Base-by-base conservation (phyloP, 2,888 invertebrate genomes). In the Andrena praecox region DNA sequence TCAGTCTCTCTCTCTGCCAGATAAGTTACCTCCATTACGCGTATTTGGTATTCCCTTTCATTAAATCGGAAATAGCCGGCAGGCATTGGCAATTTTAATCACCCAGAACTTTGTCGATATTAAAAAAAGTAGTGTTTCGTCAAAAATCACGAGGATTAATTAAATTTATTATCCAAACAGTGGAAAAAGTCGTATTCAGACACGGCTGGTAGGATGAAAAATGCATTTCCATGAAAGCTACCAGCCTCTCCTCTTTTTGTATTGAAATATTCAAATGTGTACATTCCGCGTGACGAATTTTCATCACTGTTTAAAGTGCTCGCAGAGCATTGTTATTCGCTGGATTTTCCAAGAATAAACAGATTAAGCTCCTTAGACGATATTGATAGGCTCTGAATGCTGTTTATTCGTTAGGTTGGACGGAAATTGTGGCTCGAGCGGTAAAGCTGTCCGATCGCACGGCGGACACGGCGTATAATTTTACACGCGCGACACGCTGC, bases 361-460 rank as follows among this genome's bases (percentile, higher is more conserved):
- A 59, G 82, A 77, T 82, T 71, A 73, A 70, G 50, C 35, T 20
- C 54, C 60, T 71, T 24, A 29, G 59, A 78, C 78, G 76, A 63
- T 76, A 33, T 60, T 29, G 59, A 66, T 31, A 31, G 42, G n/a
- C 42, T 24, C 8, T 24, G 10, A 42, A 42, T 10, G 24, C 6
- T 16, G 60, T n/a, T 54, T 72, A 68, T 74, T 71, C 52, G 71
- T 67, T 64, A 50, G 54, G 31, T 67, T 71, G 24, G 42, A 71
- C 35, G 27, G 42, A 54, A 74, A 54, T 81, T 73, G 74, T 70
- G 59, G 48, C 59, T 31, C 5, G 20, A n/a, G 16, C 27, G 27
- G 62, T 80, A 75, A 82, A 82, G 50, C 77, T 71, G 70, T 48
- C 73, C n/a, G 67, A 50, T 56, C 60, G 70, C 62, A 56, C 10